Evolutionary conservation across 2,113 vertebrate genomes (phyloP).

Genomic region (Oryzias javanicus): DNA sequence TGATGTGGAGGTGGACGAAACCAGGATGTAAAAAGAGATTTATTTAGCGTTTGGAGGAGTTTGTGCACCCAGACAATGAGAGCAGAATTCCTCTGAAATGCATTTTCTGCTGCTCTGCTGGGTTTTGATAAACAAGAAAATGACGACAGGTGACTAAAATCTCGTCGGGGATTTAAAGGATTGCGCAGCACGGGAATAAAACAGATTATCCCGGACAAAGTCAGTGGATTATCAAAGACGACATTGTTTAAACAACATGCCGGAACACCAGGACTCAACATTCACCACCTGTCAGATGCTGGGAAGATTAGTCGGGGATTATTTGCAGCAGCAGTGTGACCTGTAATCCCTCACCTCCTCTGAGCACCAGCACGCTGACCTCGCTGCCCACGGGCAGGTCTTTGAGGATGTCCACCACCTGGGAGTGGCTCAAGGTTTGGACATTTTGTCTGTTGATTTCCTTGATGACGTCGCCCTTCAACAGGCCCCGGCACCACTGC

Average conservation of each 20-base stretch:
- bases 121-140: conserved; percentile 1
- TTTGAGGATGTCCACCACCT: conserved; percentile 98
- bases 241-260: conserved; percentile 13
- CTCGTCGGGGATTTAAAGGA: conserved; percentile 28
- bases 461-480: conserved; percentile 96
- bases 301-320: conserved; percentile 12
- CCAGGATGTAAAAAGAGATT: conserved; percentile 61
- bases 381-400: conserved; percentile 92
- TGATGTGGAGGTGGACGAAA: conserved; percentile 43
- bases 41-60: conserved; percentile 47
- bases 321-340: not conserved
- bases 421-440: conserved; percentile 90
- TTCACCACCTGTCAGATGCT: conserved; percentile 22
- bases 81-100: conserved; percentile 9
- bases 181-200: conserved; percentile 20
- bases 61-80: conserved; percentile 20
- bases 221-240: conserved; percentile 28
- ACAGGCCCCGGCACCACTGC: conserved; percentile 94
- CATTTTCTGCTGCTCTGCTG: not conserved
- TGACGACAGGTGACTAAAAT: not conserved
- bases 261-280: conserved; percentile 9
- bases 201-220: not conserved
- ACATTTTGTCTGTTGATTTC: conserved; percentile 96
- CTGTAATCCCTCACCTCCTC: conserved; percentile 83
- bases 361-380: conserved; percentile 88